Base-by-base conservation (phyloP, 1,140 invertebrate species). In the Vanessa atalanta region DNA sequence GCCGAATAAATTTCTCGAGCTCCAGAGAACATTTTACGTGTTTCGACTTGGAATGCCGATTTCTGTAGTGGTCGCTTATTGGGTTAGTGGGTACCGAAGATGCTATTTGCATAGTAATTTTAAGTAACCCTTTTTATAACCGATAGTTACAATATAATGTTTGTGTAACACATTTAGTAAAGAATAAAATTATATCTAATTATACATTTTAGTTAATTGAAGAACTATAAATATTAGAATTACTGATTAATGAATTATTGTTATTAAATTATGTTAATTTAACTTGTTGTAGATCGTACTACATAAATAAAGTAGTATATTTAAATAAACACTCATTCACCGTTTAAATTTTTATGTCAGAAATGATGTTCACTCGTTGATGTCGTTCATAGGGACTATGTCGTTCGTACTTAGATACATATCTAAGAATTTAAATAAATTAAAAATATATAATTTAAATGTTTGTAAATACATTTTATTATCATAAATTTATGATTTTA, bases 1-100 rank as follows among this genome's bases (percentile, higher is more conserved):
- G 84, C 81, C 75, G 84, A 88, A 88, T 88, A 86, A 86, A 86
- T 85, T 83, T 85, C 79, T 79, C 79, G 76, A 73, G 65, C 81
- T 79, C 79, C 83, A 78, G 77, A 80, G 76, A 78, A 78, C 66
- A 73, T 72, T 79, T 79, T 80, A 85, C 83, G 84, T 83, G 84
- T 75, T 80, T 76, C 65, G 78, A 83, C 79, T 84, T 65, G 61
- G 70, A 82, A 85, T 82, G 70, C 65, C 65, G 64, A 66, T 74
- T 72, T 64, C 74, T 64, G 71, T 66, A 65, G 53, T 16, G 48
- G 67, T 75, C 60, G 65, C 57, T 79, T 77, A 81, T 74, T 79
- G 48, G 74, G 80, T 82, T 75, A 76, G 75, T 81, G 37, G 76
- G 74, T 70, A 65, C 66, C 57, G 23, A 20, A 16, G 69, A 65